These are phyloP conservation scores for Tinea semifulvella DNA, from an alignment of 2,888 invertebrate species.

Conservation along the genomic window DNA sequence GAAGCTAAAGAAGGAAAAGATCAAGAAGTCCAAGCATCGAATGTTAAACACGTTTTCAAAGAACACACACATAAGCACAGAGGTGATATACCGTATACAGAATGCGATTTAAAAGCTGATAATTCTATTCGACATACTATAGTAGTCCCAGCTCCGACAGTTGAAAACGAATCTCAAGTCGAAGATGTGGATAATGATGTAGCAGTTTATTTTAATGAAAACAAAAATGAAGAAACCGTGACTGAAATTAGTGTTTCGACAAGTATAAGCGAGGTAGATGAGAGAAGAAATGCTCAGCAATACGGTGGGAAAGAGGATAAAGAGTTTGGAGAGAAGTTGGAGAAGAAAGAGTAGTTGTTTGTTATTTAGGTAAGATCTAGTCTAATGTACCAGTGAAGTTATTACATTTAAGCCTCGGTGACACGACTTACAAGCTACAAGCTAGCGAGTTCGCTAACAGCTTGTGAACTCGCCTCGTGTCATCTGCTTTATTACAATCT, in stretches of 20 bases:
- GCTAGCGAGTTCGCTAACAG: too few relatives aligned
- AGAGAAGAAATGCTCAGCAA: slow-evolving; percentile 22
- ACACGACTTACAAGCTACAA: too few relatives aligned
- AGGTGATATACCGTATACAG: slow-evolving; percentile 32
- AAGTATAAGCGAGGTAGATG: slow-evolving; percentile 45
- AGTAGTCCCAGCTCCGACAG: slow-evolving; percentile 42
- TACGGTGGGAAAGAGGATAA: slow-evolving; percentile 24
- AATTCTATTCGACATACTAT: slow-evolving; percentile 52
- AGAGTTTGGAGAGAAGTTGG: slow-evolving; percentile 39
- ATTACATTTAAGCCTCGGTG: too few relatives aligned
- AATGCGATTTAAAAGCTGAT: slow-evolving; percentile 51
- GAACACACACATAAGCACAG: slow-evolving; percentile 25
- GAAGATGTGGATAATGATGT: slow-evolving; percentile 65
- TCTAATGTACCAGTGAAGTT: too few relatives aligned
- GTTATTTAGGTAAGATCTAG: neutral
- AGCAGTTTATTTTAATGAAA: slow-evolving; percentile 60
- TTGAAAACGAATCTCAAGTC: slow-evolving; percentile 32
- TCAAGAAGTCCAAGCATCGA: slow-evolving; percentile 35
- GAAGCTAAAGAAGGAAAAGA: slow-evolving; percentile 24
- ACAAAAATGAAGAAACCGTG: slow-evolving; percentile 33
- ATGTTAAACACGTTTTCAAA: slow-evolving; percentile 25
- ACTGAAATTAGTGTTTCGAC: slow-evolving; percentile 59
- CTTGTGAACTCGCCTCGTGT: too few relatives aligned
- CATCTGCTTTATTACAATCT: too few relatives aligned
- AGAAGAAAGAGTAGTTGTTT: slow-evolving; percentile 23